phyloP scores from a whole-genome alignment of 2,797 vertebrate species.

The Babyrousa celebensis region DNA sequence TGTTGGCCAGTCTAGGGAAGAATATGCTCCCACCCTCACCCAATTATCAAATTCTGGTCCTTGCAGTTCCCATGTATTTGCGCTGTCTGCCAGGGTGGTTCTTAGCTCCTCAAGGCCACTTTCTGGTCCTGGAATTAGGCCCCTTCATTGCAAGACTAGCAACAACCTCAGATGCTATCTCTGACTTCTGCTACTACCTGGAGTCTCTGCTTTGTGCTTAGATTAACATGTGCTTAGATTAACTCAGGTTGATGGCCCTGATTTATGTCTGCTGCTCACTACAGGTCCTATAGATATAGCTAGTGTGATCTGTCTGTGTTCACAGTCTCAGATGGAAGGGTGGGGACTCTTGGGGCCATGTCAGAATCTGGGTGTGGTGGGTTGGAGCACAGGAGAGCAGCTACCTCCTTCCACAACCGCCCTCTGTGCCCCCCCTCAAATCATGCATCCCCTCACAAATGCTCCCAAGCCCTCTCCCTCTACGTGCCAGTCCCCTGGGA shows the following conservation, averaged over 20 bases:
- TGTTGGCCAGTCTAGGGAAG: neutral
- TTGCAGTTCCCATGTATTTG: neutral
- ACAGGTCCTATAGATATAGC: neutral
- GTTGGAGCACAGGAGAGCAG: neutral
- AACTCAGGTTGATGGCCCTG: neutral
- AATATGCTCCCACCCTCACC: neutral
- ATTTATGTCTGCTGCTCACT: neutral
- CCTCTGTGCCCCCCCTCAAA: neutral
- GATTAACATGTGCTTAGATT: neutral
- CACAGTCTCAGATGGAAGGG: neutral
- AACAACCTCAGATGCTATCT: rapidly evolving
- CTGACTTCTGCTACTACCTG: neutral
- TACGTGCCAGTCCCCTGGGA: too few relatives aligned
- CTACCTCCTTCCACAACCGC: neutral
- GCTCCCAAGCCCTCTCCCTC: neutral
- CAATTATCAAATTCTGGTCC: neutral
- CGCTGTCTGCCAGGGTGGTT: rapidly evolving
- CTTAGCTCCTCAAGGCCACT: neutral
- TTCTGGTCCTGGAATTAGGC: rapidly evolving
- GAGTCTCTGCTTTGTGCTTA: neutral
- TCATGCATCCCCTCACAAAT: rapidly evolving
- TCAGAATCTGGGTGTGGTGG: neutral
- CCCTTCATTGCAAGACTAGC: neutral
- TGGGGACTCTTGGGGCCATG: neutral
- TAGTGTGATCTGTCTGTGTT: neutral